phyloP scores from a whole-genome alignment of 92 coral and sea anemone genomes.

The Parazoanthus atlanticus region DNA sequence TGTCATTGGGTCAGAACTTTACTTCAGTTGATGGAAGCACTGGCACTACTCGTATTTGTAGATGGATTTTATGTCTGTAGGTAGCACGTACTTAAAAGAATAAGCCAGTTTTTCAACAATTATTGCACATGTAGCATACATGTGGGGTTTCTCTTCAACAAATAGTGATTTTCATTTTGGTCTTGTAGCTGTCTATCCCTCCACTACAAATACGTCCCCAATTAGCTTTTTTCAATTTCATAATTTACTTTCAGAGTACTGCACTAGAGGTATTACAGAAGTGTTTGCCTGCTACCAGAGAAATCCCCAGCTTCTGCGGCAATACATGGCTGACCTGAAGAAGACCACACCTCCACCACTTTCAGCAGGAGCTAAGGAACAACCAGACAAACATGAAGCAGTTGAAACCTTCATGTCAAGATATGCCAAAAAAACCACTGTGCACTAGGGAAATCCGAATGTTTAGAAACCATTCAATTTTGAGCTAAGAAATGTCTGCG shows the following conservation, averaged over 20 bases:
- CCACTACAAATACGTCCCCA: too few species aligned
- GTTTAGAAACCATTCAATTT: neutral
- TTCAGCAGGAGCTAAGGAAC: constrained; percentile 37
- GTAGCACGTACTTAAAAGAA: neutral
- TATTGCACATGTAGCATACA: too few species aligned
- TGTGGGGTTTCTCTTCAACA: neutral
- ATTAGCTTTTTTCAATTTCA: too few species aligned
- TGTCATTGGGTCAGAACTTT: neutral
- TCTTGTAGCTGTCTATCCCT: neutral
- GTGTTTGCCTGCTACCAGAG: constrained; percentile 33
- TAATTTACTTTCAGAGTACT: constrained; percentile 37
- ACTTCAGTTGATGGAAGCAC: neutral
- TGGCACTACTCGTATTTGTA: neutral
- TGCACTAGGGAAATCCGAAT: neutral
- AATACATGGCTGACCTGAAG: constrained; percentile 14
- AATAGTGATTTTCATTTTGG: neutral
- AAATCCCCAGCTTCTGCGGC: constrained; percentile 37
- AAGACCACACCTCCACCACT: constrained; percentile 50
- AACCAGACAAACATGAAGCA: constrained; percentile 47
- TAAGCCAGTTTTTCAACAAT: too few species aligned
- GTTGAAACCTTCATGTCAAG: constrained; percentile 32
- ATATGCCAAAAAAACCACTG: constrained; percentile 11
- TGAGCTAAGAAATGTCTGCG: too few species aligned
- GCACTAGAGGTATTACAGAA: constrained; percentile 24
- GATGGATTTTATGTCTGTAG: neutral